phyloP scores from a whole-genome alignment of 2,113 vertebrate species.

The Phalacrocorax carbo region DNA sequence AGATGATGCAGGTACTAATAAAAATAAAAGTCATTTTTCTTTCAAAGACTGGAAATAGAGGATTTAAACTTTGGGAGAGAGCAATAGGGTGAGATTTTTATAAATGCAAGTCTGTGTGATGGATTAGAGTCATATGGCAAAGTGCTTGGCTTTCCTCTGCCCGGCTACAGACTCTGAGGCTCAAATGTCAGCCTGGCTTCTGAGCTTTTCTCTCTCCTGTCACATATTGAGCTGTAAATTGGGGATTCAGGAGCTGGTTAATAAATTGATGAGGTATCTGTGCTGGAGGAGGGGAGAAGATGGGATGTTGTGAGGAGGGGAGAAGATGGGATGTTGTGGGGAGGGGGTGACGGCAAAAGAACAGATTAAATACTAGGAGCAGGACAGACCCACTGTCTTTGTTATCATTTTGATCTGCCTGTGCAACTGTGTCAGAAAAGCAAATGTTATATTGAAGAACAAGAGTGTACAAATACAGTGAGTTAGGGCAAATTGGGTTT shows the following conservation, averaged over 20 bases:
- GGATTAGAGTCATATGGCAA: not conserved
- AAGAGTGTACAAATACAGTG: not conserved
- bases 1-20: slow-evolving; percentile 53
- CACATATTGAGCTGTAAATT: not conserved
- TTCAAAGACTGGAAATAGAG: slow-evolving; percentile 37
- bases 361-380: not conserved
- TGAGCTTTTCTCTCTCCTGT: not conserved
- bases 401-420: not conserved
- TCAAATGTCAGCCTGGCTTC: not conserved
- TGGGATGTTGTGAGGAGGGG: not conserved
- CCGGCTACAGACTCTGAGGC: not conserved
- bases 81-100: not conserved
- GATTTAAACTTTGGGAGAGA: not conserved
- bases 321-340: not conserved
- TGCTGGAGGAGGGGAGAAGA: not conserved
- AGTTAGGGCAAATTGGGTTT: not conserved
- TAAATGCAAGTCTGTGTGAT: not conserved
- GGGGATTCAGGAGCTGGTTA: not conserved
- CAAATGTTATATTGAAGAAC: not conserved
- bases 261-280: not conserved
- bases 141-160: not conserved
- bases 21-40: slow-evolving; percentile 67
- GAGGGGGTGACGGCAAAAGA: not conserved
- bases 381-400: not conserved
- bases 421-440: not conserved